Evolutionary conservation across 2,113 vertebrate species (phyloP).

Genomic region (Pygoscelis antarcticus): DNA sequence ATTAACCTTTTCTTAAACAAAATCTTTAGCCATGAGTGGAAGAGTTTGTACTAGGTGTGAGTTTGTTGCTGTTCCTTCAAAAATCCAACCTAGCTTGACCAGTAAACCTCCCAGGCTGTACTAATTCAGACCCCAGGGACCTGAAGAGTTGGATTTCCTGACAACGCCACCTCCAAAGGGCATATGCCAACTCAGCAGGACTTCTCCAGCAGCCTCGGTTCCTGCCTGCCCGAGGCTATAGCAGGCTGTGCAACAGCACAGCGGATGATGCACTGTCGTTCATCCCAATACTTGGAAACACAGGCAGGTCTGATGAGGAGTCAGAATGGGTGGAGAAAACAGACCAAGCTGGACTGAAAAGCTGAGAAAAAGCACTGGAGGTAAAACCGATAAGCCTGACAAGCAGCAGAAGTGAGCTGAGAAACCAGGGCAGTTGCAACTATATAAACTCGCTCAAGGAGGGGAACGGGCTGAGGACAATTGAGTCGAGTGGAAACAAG

Average conservation of each 20-base stretch:
- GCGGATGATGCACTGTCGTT: rapidly evolving
- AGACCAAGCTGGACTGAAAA: not conserved
- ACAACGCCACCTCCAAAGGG: not conserved
- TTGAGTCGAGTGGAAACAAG: rapidly evolving
- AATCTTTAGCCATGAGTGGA: not conserved
- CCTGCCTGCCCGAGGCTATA: not conserved
- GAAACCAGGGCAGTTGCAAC: not conserved
- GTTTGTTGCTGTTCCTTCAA: not conserved
- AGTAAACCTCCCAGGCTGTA: not conserved
- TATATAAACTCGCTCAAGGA: rapidly evolving
- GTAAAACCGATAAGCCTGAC: not conserved
- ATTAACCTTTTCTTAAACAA: not conserved
- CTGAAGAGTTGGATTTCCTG: not conserved
- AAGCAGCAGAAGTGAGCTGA: not conserved
- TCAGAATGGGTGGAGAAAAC: not conserved
- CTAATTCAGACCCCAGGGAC: not conserved
- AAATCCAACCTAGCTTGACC: not conserved
- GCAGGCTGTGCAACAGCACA: not conserved
- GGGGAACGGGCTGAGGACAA: not conserved
- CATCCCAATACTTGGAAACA: not conserved
- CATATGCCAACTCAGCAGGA: not conserved
- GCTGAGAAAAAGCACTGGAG: not conserved
- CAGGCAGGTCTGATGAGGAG: not conserved
- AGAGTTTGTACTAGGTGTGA: not conserved
- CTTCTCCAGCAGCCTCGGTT: not conserved